A percentile compares a stretch with the other conserved stretches of the same genome.
Evolutionary conservation across 2,888 invertebrate genomes (phyloP).

Genomic region (Gasteruption jaculator): DNA sequence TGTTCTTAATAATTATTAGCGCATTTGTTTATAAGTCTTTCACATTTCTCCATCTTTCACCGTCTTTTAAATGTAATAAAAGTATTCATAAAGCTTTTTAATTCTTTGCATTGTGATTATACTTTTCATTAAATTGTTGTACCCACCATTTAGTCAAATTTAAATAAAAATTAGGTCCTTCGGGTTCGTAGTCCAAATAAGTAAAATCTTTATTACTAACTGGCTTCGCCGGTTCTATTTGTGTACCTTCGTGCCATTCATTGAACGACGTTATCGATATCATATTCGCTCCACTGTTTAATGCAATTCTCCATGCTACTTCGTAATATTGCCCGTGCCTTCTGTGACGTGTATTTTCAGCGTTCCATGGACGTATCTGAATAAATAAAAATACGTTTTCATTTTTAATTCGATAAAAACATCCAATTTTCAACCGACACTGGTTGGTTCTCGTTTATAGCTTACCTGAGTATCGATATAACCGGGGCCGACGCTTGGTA

Average conservation of each 20-base stretch:
- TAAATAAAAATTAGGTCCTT: conserved; percentile 60
- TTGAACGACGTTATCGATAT: conserved; percentile 69
- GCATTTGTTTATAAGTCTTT: too few species aligned
- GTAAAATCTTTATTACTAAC: conserved; percentile 47
- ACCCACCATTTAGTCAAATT: conserved; percentile 62
- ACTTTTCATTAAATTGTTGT: conserved; percentile 50
- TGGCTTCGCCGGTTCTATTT: conserved; percentile 64
- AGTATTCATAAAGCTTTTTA: too few species aligned
- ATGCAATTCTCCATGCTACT: conserved; percentile 60
- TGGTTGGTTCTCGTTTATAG: too few species aligned
- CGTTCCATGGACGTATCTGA: conserved; percentile 58
- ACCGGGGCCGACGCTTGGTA: conserved; percentile 68
- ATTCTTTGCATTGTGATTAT: conserved; percentile 17
- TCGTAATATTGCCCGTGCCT: conserved; percentile 62
- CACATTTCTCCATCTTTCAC: too few species aligned
- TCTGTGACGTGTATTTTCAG: conserved; percentile 54
- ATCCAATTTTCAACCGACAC: too few species aligned
- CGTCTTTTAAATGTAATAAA: too few species aligned
- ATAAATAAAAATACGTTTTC: not conserved
- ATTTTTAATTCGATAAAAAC: too few species aligned
- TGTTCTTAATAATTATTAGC: too few species aligned
- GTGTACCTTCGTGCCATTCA: conserved; percentile 73
- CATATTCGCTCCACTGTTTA: conserved; percentile 56
- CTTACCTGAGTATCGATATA: conserved; percentile 62
- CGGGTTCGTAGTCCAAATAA: conserved; percentile 61